Evolutionary conservation across 2,113 vertebrate species (phyloP).

Genomic region (Lipotes vexillifer): DNA sequence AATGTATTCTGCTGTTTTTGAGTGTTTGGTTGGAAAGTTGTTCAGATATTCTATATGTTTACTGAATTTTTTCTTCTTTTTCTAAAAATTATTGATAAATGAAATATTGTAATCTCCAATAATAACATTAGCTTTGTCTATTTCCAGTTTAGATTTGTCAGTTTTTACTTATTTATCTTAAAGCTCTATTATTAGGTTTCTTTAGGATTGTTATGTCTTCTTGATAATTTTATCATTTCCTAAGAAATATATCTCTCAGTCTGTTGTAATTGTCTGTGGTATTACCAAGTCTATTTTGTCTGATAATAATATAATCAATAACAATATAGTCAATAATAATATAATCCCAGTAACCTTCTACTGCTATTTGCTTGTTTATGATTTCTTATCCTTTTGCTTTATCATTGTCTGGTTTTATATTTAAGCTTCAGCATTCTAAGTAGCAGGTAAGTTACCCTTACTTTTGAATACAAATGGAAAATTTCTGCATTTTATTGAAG

Average conservation of each 20-base stretch:
- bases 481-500: neutral
- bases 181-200: neutral
- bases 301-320: neutral
- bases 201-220: neutral
- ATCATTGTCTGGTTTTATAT: neutral
- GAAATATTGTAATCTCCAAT: neutral
- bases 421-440: neutral
- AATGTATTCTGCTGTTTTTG: neutral
- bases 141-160: neutral
- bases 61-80: neutral
- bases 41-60: neutral
- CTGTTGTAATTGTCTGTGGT: neutral
- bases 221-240: neutral
- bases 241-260: neutral
- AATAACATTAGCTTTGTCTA: neutral
- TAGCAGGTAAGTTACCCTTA: neutral
- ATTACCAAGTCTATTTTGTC: neutral
- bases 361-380: neutral
- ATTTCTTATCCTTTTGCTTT: neutral
- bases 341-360: neutral
- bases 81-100: neutral
- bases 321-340: neutral
- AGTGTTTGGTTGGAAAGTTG: neutral
- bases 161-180: neutral
- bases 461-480: neutral